A percentile compares a stretch with the other conserved stretches of the same genome.
These are phyloP conservation scores for Bombus confusus DNA, from an alignment of 1,140 invertebrate genomes.

Conservation along the genomic window DNA sequence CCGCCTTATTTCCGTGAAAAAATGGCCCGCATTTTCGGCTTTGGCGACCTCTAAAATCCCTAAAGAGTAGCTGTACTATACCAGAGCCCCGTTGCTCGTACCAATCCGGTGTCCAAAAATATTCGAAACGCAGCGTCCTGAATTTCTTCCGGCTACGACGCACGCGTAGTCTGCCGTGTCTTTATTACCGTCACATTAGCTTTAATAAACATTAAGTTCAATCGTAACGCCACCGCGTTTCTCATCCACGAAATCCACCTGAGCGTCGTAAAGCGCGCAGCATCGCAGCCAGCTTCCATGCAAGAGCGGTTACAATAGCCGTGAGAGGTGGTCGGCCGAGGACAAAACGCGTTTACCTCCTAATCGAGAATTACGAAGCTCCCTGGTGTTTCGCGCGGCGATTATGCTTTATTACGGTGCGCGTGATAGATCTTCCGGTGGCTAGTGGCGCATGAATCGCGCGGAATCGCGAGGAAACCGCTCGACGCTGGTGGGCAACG, in stretches of 20 bases:
- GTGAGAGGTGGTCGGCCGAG: not conserved
- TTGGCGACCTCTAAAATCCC: no score
- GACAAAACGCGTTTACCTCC: not conserved
- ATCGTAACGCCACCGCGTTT: not conserved
- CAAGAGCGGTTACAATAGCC: not conserved
- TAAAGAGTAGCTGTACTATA: no score
- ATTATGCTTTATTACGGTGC: slow-evolving; percentile 13
- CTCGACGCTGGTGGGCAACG: no score
- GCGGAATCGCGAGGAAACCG: not conserved
- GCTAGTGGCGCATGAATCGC: not conserved
- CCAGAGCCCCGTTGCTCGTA: no score
- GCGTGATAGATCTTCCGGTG: slow-evolving; percentile 14
- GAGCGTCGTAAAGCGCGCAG: slow-evolving; percentile 3
- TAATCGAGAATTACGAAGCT: slow-evolving; percentile 10
- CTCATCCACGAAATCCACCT: not conserved
- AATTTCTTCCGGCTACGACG: no score
- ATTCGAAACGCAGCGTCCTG: no score
- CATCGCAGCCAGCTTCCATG: not conserved
- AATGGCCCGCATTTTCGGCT: no score
- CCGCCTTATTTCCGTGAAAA: no score
- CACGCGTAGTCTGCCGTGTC: no score
- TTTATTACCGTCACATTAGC: no score
- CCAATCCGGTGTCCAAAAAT: no score
- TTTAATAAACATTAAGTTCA: no score
- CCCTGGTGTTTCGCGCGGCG: not conserved